These are phyloP conservation scores for Cosmia pyralina DNA, from an alignment of 2,888 invertebrate genomes.

Conservation along the genomic window DNA sequence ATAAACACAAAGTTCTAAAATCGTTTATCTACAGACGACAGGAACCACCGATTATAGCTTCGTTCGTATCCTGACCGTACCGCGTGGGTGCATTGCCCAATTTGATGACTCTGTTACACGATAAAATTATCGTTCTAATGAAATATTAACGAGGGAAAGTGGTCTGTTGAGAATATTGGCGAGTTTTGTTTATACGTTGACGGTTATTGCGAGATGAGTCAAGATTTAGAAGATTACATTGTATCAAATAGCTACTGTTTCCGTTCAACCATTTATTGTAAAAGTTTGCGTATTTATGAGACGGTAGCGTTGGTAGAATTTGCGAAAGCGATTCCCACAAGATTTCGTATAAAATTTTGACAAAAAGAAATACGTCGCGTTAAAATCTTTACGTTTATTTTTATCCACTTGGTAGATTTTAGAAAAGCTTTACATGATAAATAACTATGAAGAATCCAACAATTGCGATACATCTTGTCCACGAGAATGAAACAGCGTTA, in stretches of 20 bases:
- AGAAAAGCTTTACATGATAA: too few species aligned
- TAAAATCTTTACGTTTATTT: neutral
- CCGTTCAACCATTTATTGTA: slow-evolving; percentile 36
- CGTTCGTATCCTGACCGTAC: slow-evolving; percentile 42
- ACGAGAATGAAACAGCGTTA: neutral
- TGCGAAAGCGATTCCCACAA: neutral
- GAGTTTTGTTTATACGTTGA: slow-evolving; percentile 27
- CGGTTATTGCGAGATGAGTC: slow-evolving; percentile 31
- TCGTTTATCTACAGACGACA: slow-evolving; percentile 44
- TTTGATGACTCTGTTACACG: slow-evolving; percentile 44
- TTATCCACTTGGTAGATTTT: neutral
- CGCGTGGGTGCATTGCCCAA: slow-evolving; percentile 54
- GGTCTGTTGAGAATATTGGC: slow-evolving; percentile 21
- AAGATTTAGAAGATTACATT: slow-evolving; percentile 27
- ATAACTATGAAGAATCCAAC: too few species aligned
- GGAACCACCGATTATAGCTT: slow-evolving; percentile 46
- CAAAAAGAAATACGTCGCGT: neutral
- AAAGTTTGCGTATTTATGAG: slow-evolving; percentile 32
- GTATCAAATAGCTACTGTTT: slow-evolving; percentile 27
- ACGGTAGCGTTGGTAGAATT: neutral
- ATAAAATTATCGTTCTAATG: slow-evolving; percentile 45
- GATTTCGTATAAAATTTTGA: neutral
- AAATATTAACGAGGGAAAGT: slow-evolving; percentile 40
- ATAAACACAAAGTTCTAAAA: slow-evolving; percentile 35
- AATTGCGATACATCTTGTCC: neutral